These are phyloP conservation scores for Chlorops oryzae DNA, from an alignment of 1,140 invertebrate species.

Conservation along the genomic window DNA sequence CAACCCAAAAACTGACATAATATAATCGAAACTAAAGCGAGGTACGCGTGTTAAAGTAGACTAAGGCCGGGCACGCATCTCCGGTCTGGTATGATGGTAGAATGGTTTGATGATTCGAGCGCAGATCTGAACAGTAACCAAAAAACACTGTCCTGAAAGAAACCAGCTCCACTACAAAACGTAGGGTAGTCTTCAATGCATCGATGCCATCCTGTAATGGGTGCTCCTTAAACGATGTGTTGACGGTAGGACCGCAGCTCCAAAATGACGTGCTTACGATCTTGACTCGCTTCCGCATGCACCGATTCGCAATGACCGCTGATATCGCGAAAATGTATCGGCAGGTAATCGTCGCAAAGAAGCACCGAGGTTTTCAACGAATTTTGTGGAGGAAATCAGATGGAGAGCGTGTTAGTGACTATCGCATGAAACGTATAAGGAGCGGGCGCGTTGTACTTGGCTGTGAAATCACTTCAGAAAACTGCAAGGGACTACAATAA, in stretches of 20 bases:
- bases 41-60: too few relatives aligned
- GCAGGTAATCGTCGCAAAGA: slow-evolving; percentile 9
- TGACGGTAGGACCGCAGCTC: background rate
- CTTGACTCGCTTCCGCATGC: slow-evolving; percentile 1
- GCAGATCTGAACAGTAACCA: too few relatives aligned
- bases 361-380: background rate
- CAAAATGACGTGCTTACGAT: background rate
- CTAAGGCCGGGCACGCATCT: too few relatives aligned
- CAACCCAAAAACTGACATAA: too few relatives aligned
- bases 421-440: slow-evolving; percentile 9
- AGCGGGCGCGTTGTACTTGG: slow-evolving; percentile 32
- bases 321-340: slow-evolving; percentile 16
- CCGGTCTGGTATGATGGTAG: too few relatives aligned
- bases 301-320: slow-evolving; percentile 1
- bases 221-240: background rate
- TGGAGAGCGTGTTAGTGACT: background rate
- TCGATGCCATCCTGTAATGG: too few relatives aligned
- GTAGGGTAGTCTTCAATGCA: too few relatives aligned
- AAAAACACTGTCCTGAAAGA: too few relatives aligned
- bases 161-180: too few relatives aligned
- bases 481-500: too few relatives aligned
- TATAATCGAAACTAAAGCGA: too few relatives aligned
- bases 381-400: background rate
- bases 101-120: too few relatives aligned
- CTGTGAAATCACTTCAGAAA: slow-evolving; percentile 31